Percentiles rank a stretch among this genome's conserved stretches.
Conservation (phyloP, 2,888 invertebrate genomes). For the Galeruca laticollis region DNA sequence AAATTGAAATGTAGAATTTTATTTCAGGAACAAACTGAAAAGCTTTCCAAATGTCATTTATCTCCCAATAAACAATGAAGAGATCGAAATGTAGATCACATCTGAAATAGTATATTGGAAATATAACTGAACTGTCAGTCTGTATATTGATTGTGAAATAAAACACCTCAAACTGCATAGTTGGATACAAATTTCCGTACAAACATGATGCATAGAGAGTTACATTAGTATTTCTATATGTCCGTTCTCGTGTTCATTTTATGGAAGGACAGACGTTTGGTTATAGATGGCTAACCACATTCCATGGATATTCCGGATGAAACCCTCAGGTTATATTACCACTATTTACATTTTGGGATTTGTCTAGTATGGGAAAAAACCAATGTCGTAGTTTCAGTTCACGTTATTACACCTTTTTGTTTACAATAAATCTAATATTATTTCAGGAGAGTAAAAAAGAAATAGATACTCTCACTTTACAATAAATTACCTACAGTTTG, state of each 20-base stretch:
- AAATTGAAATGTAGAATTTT: too few relatives aligned
- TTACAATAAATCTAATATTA: too few relatives aligned
- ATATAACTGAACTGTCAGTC: neutral
- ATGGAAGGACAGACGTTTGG: neutral
- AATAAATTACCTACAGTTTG: too few relatives aligned
- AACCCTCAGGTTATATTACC: slow-evolving; percentile 3
- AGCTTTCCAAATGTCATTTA: too few relatives aligned
- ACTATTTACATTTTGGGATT: neutral
- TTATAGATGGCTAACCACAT: slow-evolving; percentile 7
- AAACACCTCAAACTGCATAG: slow-evolving; percentile 9
- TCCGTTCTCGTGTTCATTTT: slow-evolving; percentile 12
- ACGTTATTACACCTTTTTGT: too few relatives aligned
- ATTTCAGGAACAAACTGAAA: too few relatives aligned
- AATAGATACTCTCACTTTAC: too few relatives aligned
- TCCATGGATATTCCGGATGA: neutral
- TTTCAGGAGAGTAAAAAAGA: too few relatives aligned
- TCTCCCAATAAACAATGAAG: neutral
- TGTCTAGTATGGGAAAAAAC: neutral
- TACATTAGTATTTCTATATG: neutral
- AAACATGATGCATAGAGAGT: slow-evolving; percentile 6
- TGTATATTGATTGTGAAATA: neutral
- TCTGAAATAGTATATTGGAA: neutral
- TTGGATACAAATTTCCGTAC: slow-evolving; percentile 1
- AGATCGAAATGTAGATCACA: neutral
- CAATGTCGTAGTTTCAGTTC: neutral